Evolutionary conservation across 2,797 vertebrate species (phyloP).

Genomic region (Alcedo atthis): DNA sequence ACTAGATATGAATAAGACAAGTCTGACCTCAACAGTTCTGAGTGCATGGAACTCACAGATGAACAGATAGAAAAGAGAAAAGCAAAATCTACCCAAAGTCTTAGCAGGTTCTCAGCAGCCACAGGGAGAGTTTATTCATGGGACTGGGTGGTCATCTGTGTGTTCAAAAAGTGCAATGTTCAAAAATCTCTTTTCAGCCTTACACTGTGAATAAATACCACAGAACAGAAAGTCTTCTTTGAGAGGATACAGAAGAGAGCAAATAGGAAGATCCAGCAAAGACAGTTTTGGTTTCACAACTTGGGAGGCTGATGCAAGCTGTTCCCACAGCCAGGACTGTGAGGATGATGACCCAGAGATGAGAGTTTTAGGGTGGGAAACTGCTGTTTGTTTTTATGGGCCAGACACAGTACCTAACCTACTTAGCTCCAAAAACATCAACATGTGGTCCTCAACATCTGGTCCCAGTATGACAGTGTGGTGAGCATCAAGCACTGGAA

Average conservation of each 20-base stretch:
- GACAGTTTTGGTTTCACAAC: background rate
- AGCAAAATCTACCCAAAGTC: background rate
- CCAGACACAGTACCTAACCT: conserved; percentile 12
- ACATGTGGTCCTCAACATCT: conserved; percentile 8
- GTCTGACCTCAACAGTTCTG: background rate
- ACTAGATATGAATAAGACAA: background rate
- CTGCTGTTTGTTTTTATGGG: background rate
- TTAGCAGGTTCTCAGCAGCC: background rate
- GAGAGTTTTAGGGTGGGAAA: conserved; percentile 12
- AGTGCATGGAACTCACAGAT: background rate
- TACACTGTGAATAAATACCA: background rate
- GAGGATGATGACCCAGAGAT: background rate
- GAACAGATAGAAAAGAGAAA: background rate
- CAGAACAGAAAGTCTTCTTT: background rate
- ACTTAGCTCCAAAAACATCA: background rate
- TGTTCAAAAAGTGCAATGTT: background rate
- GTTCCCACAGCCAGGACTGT: background rate
- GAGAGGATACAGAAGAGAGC: background rate
- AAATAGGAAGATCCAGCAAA: background rate
- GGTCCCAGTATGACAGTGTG: conserved; percentile 8
- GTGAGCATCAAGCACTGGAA: background rate
- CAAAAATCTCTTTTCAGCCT: background rate
- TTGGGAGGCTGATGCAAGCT: background rate
- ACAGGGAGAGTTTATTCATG: background rate
- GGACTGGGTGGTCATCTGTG: background rate